These are phyloP conservation scores for Pavo muticus DNA, from an alignment of 2,113 vertebrate species.

Conservation along the genomic window DNA sequence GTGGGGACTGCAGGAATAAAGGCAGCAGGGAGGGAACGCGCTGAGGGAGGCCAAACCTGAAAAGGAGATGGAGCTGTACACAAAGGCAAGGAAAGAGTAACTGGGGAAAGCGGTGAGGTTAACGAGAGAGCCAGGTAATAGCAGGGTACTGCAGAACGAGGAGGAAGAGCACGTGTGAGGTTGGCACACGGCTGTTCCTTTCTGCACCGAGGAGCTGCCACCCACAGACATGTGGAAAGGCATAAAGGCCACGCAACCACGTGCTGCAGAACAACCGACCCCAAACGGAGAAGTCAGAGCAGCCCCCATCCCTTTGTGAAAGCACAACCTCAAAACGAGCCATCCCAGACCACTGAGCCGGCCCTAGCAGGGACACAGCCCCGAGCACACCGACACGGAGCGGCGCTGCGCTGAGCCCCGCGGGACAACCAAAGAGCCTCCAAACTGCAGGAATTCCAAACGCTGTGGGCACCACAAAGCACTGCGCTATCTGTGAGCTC, in stretches of 20 bases:
- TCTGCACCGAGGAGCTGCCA: accelerated
- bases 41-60: background rate
- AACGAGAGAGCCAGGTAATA: background rate
- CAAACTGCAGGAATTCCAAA: background rate
- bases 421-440: accelerated
- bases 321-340: background rate
- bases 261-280: background rate
- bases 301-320: background rate
- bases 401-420: background rate
- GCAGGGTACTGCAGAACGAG: accelerated
- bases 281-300: background rate
- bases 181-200: background rate
- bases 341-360: background rate
- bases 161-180: background rate
- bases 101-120: background rate
- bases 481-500: accelerated
- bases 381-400: too few relatives aligned
- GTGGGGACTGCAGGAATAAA: background rate
- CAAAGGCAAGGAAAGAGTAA: background rate
- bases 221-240: background rate
- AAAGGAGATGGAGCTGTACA: background rate
- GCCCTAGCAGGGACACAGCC: too few relatives aligned
- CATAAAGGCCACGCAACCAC: background rate
- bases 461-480: accelerated
- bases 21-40: background rate